Percentiles rank a stretch among this genome's conserved stretches.
Evolutionary conservation across 1,140 invertebrate genomes (phyloP).

Genomic region (Bilobella aurantiaca): DNA sequence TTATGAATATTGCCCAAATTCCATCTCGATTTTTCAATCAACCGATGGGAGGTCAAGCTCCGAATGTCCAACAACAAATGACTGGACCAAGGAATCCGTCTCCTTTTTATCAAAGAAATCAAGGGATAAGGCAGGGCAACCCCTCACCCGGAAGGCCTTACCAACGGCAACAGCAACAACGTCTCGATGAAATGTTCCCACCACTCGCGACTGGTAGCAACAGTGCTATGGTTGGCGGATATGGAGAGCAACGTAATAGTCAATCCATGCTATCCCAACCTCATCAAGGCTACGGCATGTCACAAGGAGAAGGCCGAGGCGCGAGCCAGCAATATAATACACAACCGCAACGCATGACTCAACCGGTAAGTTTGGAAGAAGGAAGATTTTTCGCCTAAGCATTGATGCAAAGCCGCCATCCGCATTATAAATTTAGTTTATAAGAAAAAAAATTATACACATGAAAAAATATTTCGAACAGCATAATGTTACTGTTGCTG

Average conservation of each 20-base stretch:
- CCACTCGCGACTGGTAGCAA: conserved; percentile 12
- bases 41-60: conserved; percentile 43
- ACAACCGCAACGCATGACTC: too few species aligned
- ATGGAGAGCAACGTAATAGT: conserved; percentile 21
- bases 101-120: too few species aligned
- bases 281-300: conserved; percentile 12
- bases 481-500: neutral
- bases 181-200: conserved; percentile 23
- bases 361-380: conserved; percentile 14
- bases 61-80: neutral
- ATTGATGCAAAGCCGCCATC: too few species aligned
- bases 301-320: conserved; percentile 15
- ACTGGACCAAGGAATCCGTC: too few species aligned
- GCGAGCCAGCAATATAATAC: too few species aligned
- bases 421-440: too few species aligned
- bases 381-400: too few species aligned
- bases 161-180: neutral
- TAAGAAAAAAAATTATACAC: too few species aligned
- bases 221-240: conserved; percentile 6
- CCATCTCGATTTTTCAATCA: conserved; percentile 79
- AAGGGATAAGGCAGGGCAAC: too few species aligned
- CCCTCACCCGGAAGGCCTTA: conserved; percentile 5
- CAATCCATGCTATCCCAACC: conserved; percentile 12
- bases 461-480: too few species aligned
- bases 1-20: conserved; percentile 82